phyloP scores from a whole-genome alignment of 30 jellyfish, hydroid and myxozoan species.

The Sanderia malayensis region DNA sequence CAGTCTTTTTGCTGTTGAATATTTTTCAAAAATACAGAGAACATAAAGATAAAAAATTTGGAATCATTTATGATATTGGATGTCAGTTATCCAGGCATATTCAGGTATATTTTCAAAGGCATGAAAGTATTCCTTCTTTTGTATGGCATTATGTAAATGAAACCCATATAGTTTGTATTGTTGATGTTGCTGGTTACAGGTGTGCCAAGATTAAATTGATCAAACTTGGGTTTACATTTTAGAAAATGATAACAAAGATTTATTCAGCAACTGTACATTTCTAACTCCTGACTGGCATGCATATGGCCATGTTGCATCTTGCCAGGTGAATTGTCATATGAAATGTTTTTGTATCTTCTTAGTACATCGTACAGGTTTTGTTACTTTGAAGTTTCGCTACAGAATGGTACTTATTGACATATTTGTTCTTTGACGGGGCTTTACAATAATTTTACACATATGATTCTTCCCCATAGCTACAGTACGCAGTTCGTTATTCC shows the following conservation, averaged over 20 bases:
- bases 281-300: conserved; percentile 43
- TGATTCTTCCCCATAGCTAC: conserved; percentile 19
- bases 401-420: too few species aligned
- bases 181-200: too few species aligned
- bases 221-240: too few species aligned
- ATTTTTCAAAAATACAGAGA: too few species aligned
- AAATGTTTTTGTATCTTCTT: neutral
- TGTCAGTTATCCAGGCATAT: conserved; percentile 43
- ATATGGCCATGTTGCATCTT: conserved; percentile 41
- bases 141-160: too few species aligned
- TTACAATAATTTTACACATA: conserved; percentile 3
- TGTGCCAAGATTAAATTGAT: too few species aligned
- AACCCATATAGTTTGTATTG: too few species aligned
- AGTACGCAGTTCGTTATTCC: conserved; percentile 16
- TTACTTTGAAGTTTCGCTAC: too few species aligned
- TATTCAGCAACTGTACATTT: conserved; percentile 17
- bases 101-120: too few species aligned
- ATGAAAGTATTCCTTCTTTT: too few species aligned
- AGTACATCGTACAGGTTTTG: neutral
- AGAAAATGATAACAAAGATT: conserved; percentile 16
- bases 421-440: too few species aligned
- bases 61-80: conserved; percentile 40
- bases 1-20: too few species aligned
- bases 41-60: conserved; percentile 21
- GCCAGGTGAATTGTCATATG: conserved; percentile 26